Evolutionary conservation across 2,888 invertebrate genomes (phyloP).

Genomic region (Acanthosepion pharaonis): DNA sequence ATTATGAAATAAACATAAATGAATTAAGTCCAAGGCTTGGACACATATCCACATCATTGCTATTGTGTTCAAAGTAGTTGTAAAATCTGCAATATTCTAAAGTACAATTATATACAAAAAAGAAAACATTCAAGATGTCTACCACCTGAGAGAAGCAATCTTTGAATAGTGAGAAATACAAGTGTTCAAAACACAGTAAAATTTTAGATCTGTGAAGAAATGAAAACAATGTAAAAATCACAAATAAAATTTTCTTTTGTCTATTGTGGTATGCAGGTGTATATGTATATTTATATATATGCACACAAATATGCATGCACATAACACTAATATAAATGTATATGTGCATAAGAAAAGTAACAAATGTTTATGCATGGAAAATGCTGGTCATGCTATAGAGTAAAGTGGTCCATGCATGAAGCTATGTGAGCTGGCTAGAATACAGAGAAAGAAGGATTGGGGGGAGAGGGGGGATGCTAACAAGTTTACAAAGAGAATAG

Average conservation of each 20-base stretch:
- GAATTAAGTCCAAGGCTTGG: too few relatives aligned
- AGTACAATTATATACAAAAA: background rate
- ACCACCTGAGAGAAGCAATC: background rate
- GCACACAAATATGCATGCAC: background rate
- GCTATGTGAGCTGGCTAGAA: background rate
- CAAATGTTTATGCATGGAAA: background rate
- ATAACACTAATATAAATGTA: background rate
- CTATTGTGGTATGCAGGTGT: background rate
- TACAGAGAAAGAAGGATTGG: background rate
- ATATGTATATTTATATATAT: background rate
- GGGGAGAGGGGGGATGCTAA: background rate
- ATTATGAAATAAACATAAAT: too few relatives aligned
- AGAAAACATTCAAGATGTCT: background rate
- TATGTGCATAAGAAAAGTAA: background rate
- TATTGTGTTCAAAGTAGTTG: too few relatives aligned
- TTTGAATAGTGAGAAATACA: background rate
- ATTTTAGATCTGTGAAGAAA: background rate
- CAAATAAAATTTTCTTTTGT: background rate
- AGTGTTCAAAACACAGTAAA: background rate
- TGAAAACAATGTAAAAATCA: background rate
- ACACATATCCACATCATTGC: too few relatives aligned
- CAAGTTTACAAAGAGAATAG: background rate
- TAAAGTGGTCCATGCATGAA: background rate
- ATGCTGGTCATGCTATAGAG: background rate
- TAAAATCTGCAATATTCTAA: background rate